Percentiles rank a stretch among this genome's conserved stretches.
These are phyloP conservation scores for Polypedilum vanderplanki DNA, from an alignment of 1,140 invertebrate genomes.

Conservation along the genomic window DNA sequence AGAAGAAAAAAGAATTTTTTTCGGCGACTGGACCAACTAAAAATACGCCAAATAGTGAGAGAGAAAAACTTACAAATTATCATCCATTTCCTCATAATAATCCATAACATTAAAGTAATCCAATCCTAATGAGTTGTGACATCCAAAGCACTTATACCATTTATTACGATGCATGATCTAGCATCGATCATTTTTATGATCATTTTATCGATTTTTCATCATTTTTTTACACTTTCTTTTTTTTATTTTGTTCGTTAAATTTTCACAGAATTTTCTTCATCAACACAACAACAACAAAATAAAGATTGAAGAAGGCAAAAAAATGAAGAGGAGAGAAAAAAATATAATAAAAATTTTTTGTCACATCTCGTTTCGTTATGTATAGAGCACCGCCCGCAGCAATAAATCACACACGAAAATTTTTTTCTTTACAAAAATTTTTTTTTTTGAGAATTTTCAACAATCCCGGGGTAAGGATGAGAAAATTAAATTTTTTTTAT, in stretches of 20 bases:
- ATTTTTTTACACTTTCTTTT: neutral
- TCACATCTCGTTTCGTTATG: conserved; percentile 10
- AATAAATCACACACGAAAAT: neutral
- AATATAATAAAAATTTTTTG: conserved; percentile 2
- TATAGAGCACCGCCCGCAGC: conserved; percentile 4
- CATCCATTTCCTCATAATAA: conserved; percentile 24
- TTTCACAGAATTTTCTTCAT: neutral
- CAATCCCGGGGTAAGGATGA: neutral
- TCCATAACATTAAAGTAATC: conserved; percentile 24
- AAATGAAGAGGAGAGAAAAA: too few relatives aligned
- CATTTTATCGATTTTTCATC: conserved; percentile 21
- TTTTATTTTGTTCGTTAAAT: neutral
- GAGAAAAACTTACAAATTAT: conserved; percentile 7
- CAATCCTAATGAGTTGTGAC: conserved; percentile 12
- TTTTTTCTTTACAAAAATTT: too few relatives aligned
- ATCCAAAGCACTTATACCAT: conserved; percentile 1
- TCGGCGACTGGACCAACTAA: neutral
- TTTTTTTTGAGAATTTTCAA: too few relatives aligned
- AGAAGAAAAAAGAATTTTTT: neutral
- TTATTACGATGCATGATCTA: conserved; percentile 23
- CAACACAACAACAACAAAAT: too few relatives aligned
- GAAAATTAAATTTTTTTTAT: too few relatives aligned
- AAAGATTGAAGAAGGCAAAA: too few relatives aligned
- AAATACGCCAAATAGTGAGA: neutral
- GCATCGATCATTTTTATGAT: conserved; percentile 26